Evolutionary conservation across 2,888 invertebrate species (phyloP).

Genomic region (Noctuana brunneofusca): DNA sequence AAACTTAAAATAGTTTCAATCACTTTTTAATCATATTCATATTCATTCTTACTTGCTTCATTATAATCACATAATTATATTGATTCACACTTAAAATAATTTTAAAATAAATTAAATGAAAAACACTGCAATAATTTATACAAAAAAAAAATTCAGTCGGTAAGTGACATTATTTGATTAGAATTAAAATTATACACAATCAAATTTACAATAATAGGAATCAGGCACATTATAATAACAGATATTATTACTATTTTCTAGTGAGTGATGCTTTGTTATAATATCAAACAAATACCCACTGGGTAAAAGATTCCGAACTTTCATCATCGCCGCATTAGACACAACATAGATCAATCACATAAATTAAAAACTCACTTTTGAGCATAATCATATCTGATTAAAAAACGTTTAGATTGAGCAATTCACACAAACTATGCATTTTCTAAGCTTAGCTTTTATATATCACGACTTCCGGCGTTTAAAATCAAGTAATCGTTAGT

Average conservation of each 20-base stretch:
- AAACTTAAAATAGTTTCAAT: conserved; percentile 54
- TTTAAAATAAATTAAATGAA: conserved; percentile 80
- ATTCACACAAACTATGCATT: conserved; percentile 52
- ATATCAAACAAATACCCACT: conserved; percentile 49
- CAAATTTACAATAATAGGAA: conserved; percentile 81
- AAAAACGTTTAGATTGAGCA: conserved; percentile 74
- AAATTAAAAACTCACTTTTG: conserved; percentile 72
- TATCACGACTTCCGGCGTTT: conserved; percentile 1
- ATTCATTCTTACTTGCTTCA: conserved; percentile 77
- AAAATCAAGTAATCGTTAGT: background rate
- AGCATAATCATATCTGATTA: conserved; percentile 74
- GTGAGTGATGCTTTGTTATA: conserved; percentile 62
- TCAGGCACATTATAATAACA: conserved; percentile 76
- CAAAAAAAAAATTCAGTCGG: conserved; percentile 79
- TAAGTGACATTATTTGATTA: conserved; percentile 79
- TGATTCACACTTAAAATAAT: conserved; percentile 79
- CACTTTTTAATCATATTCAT: conserved; percentile 77
- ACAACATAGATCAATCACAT: conserved; percentile 62
- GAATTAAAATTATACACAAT: conserved; percentile 75
- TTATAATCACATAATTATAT: conserved; percentile 81
- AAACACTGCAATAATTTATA: conserved; percentile 80
- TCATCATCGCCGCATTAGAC: conserved; percentile 46
- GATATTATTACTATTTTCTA: conserved; percentile 61
- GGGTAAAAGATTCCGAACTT: conserved; percentile 44
- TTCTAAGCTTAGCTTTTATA: conserved; percentile 16